A percentile compares a stretch with the other conserved stretches of the same genome.
Conservation (phyloP, 2,113 vertebrate genomes). For the Tetraodon nigroviridis region DNA sequence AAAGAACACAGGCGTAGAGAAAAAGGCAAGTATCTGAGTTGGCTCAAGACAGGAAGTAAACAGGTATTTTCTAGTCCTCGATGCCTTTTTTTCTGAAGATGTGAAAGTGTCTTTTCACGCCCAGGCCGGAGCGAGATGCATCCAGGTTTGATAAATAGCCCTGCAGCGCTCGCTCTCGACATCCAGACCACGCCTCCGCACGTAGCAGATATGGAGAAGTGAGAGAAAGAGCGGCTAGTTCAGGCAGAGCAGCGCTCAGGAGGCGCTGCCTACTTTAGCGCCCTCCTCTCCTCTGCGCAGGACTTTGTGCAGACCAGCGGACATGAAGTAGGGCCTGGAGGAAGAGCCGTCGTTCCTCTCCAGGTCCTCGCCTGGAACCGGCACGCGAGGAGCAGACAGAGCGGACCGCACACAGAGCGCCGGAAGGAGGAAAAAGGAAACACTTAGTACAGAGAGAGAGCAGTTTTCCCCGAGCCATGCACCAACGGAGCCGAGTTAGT, state of each 20-base stretch:
- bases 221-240: slow-evolving; percentile 39
- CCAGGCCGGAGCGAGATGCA: slow-evolving; percentile 36
- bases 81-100: slow-evolving; percentile 32
- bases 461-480: slow-evolving; percentile 14
- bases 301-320: slow-evolving; percentile 86
- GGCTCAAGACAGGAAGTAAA: slow-evolving; percentile 54
- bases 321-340: slow-evolving; percentile 92
- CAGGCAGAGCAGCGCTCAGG: slow-evolving; percentile 40
- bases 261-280: slow-evolving; percentile 76
- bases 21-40: slow-evolving; percentile 60
- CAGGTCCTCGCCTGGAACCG: slow-evolving; percentile 88
- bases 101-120: slow-evolving; percentile 39
- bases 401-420: slow-evolving; percentile 8
- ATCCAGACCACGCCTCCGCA: slow-evolving; percentile 17
- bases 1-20: slow-evolving; percentile 27
- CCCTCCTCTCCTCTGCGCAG: slow-evolving; percentile 82
- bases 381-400: slow-evolving; percentile 10
- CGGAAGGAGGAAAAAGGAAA: slow-evolving; percentile 37
- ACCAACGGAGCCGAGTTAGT: slow-evolving; percentile 10
- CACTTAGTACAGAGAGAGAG: slow-evolving; percentile 26
- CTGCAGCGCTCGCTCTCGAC: slow-evolving; percentile 48
- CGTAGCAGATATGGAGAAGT: slow-evolving; percentile 43
- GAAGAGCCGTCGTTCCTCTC: slow-evolving; percentile 93
- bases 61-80: slow-evolving; percentile 26
- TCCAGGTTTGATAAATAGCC: slow-evolving; percentile 55